Evolutionary conservation across 2,113 vertebrate genomes (phyloP).

Genomic region (Dinomys branickii): DNA sequence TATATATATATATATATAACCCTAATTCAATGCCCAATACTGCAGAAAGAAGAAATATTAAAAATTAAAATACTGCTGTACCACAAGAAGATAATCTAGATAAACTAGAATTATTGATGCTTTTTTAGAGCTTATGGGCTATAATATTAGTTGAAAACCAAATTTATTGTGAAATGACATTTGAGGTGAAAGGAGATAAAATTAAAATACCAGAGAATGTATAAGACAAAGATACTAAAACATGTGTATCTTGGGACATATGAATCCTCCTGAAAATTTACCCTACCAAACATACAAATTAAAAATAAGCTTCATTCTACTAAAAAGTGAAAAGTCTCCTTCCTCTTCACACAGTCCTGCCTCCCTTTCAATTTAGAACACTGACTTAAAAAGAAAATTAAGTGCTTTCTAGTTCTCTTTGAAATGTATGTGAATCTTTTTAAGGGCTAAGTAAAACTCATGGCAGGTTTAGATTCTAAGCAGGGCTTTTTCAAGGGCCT

Average conservation of each 20-base stretch:
- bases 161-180: not conserved
- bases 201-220: not conserved
- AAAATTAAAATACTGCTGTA: not conserved
- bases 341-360: not conserved
- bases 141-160: conserved; percentile 14
- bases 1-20: too few species aligned
- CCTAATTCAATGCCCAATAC: not conserved
- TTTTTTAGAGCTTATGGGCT: not conserved
- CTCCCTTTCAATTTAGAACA: not conserved
- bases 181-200: not conserved
- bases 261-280: not conserved
- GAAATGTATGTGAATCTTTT: not conserved
- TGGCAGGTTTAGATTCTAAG: not conserved
- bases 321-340: not conserved
- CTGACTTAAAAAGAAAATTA: not conserved
- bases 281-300: not conserved
- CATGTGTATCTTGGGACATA: not conserved
- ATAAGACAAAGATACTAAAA: not conserved
- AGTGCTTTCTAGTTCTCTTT: not conserved
- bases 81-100: not conserved
- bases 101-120: not conserved
- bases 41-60: not conserved
- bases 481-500: not conserved
- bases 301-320: not conserved
- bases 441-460: not conserved